Evolutionary conservation across 2,113 vertebrate species (phyloP), one percentile per base, ranked within the genome.

Genomic region (Neodontobutis hainanensis): DNA sequence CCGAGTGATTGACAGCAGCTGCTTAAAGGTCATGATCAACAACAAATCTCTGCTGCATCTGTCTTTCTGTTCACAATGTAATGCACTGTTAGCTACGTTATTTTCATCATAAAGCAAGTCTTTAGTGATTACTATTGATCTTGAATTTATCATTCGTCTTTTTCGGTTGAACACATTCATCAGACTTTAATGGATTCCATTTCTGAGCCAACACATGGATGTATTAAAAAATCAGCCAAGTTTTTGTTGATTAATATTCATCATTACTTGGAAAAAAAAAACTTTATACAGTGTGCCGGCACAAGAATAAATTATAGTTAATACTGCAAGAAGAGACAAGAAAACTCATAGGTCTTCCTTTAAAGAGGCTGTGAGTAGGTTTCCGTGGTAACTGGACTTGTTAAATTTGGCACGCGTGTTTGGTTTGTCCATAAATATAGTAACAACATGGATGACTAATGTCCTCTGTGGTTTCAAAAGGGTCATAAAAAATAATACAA

Each of bases 271-370:
- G n/a, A n/a, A n/a, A n/a, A n/a, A n/a, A n/a, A n/a, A n/a, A n/a
- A n/a, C n/a, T n/a, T n/a, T n/a, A n/a, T n/a, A n/a, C n/a, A n/a
- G n/a, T n/a, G n/a, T n/a, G n/a, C n/a, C n/a, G n/a, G n/a, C 48
- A 50, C 48, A 19, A 3, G 16, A 8, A 27, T 14, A 35, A 52
- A 35, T 58, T 5, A 48, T 51, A 14, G 68, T 62, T 72, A 38
- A 66, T 62, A 65, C 62, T 65, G 49, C 44, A 8, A 11, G 19
- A 69, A 79, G 67, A 80, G 14, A 78, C 42, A 47, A 8, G 32
- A 12, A 3, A 32, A 12, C 19, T 27, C 19, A 27, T 27, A 27
- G 19, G 19, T 27, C 19, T 27, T 27, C 19, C 19, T 27, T 27
- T 27, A 27, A 27, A 27, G 19, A 27, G 53, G 50, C 50, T 8